Percentiles rank a stretch among this genome's conserved stretches.
These are phyloP conservation scores for Athrips mouffetella DNA, from an alignment of 2,888 invertebrate genomes.

Conservation along the genomic window DNA sequence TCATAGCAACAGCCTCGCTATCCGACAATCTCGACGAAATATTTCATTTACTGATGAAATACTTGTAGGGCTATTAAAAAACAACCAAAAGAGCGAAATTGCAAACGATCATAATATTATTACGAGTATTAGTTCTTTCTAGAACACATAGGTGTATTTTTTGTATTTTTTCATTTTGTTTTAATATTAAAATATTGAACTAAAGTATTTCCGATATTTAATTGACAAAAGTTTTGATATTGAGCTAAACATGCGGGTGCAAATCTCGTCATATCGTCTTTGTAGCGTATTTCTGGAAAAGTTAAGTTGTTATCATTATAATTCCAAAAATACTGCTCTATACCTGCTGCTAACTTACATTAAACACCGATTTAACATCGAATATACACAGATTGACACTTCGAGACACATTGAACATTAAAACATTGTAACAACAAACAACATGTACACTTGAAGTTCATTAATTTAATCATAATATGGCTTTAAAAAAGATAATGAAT, in stretches of 20 bases:
- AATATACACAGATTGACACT: constrained; percentile 10
- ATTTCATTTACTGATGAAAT: neutral
- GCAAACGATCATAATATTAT: neutral
- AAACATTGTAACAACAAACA: neutral
- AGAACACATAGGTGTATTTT: constrained; percentile 1
- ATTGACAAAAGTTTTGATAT: constrained; percentile 10
- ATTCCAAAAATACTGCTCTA: neutral
- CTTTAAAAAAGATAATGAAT: too few species aligned
- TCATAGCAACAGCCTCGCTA: constrained; percentile 12
- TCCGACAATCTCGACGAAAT: neutral
- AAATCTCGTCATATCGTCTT: neutral
- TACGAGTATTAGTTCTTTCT: neutral
- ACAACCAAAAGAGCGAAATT: neutral
- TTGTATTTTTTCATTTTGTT: neutral
- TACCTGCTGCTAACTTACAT: constrained; percentile 1
- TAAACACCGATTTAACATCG: constrained; percentile 9
- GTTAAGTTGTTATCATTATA: neutral
- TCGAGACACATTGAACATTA: neutral
- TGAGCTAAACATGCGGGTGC: neutral
- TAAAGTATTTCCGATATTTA: neutral
- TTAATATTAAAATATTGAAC: neutral
- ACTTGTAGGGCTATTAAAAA: neutral
- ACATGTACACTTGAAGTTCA: too few species aligned
- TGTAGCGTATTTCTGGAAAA: neutral
- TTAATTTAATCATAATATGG: too few species aligned